These are phyloP conservation scores for Acronicta aceris DNA, from an alignment of 2,888 invertebrate genomes.

Conservation along the genomic window DNA sequence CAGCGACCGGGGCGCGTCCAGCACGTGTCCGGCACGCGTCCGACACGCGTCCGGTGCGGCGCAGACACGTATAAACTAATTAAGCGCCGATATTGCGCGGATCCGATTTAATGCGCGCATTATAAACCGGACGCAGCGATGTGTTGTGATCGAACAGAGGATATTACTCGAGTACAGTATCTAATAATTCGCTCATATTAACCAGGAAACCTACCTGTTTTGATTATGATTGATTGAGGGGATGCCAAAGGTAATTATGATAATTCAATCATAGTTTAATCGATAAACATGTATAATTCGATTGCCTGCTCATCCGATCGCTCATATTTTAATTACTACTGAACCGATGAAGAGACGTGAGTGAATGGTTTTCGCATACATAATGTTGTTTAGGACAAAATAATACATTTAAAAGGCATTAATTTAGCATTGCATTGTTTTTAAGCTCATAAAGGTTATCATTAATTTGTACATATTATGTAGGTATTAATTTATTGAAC, in stretches of 20 bases:
- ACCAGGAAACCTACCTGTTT: conserved; percentile 7
- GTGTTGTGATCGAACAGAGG: conserved; percentile 22
- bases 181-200: neutral
- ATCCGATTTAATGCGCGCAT: conserved; percentile 32
- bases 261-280: neutral
- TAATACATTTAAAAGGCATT: no score
- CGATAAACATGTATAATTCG: neutral
- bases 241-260: conserved; percentile 7
- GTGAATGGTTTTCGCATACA: no score
- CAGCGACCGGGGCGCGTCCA: conserved; percentile 28
- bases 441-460: no score
- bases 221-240: conserved; percentile 25
- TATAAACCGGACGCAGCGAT: conserved; percentile 41
- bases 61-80: conserved; percentile 53
- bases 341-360: no score
- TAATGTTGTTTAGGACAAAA: no score
- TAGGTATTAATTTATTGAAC: no score
- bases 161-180: conserved; percentile 11
- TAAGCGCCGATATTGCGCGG: conserved; percentile 25
- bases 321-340: no score
- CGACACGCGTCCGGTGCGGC: conserved; percentile 51
- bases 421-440: no score
- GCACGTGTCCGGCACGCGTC: conserved; percentile 56
- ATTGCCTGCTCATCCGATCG: neutral
- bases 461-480: no score